phyloP scores from a whole-genome alignment of 2,888 invertebrate genomes.

The Xanthostigma xanthostigma region DNA sequence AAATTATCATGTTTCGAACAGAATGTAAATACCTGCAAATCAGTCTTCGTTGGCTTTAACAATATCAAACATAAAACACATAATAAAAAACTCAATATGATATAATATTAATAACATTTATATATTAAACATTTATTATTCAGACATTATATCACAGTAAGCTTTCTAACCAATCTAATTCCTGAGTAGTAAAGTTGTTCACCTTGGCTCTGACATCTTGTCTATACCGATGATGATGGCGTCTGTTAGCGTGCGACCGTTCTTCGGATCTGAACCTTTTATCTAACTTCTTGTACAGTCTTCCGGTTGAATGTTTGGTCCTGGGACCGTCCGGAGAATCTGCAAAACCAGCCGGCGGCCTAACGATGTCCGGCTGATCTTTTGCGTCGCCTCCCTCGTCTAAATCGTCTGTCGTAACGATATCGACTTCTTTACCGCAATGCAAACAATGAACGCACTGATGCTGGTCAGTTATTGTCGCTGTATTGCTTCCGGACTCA shows the following conservation, averaged over 20 bases:
- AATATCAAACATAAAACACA: too few relatives aligned
- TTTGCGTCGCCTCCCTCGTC: constrained; percentile 14
- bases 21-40: too few relatives aligned
- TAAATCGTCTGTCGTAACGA: constrained; percentile 26
- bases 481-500: constrained; percentile 47
- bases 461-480: constrained; percentile 20
- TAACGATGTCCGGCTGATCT: constrained; percentile 51
- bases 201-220: constrained; percentile 70
- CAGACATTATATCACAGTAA: too few relatives aligned
- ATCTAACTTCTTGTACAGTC: constrained; percentile 65
- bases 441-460: constrained; percentile 57
- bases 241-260: constrained; percentile 39
- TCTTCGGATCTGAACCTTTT: constrained; percentile 71
- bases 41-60: too few relatives aligned
- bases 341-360: constrained; percentile 78
- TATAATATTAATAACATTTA: too few relatives aligned
- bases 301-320: constrained; percentile 29
- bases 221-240: constrained; percentile 48
- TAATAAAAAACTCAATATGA: too few relatives aligned
- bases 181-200: constrained; percentile 7
- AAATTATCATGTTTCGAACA: background rate
- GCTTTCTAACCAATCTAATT: too few relatives aligned
- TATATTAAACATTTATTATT: too few relatives aligned
- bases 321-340: constrained; percentile 53
- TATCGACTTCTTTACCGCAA: constrained; percentile 60